Percentiles rank a stretch among this genome's conserved stretches.
These are phyloP conservation scores for Brachypalpus laphriformis DNA, from an alignment of 2,888 invertebrate species.

Conservation along the genomic window DNA sequence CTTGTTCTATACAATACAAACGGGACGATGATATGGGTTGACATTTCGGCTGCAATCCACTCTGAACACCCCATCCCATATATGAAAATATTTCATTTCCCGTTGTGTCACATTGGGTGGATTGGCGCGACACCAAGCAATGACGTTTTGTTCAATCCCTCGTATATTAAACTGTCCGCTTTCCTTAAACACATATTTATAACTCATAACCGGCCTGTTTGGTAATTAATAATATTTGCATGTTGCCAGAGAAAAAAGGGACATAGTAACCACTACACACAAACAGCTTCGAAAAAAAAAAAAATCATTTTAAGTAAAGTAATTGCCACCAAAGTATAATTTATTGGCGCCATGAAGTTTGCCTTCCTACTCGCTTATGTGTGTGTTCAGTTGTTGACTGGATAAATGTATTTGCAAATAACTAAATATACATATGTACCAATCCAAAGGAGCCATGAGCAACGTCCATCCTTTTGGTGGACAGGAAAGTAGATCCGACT, in stretches of 20 bases:
- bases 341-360: conserved; percentile 56
- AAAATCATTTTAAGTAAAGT: conserved; percentile 53
- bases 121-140: conserved; percentile 29
- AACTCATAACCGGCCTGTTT: conserved; percentile 57
- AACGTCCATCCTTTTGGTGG: conserved; percentile 20
- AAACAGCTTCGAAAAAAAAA: conserved; percentile 2
- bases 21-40: neutral
- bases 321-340: conserved; percentile 63
- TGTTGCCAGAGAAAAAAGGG: conserved; percentile 34
- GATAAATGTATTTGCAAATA: conserved; percentile 51
- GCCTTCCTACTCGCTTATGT: neutral
- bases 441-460: conserved; percentile 20
- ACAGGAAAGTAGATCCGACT: conserved; percentile 16
- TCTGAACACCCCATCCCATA: neutral
- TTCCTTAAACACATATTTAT: conserved; percentile 55
- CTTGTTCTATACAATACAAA: conserved; percentile 39
- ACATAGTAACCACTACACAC: neutral
- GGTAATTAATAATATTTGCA: conserved; percentile 63
- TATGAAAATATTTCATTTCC: conserved; percentile 54
- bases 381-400: conserved; percentile 31
- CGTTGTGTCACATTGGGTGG: conserved; percentile 27
- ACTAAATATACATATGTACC: conserved; percentile 36
- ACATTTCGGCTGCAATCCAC: conserved; percentile 36
- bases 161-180: conserved; percentile 4
- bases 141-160: conserved; percentile 11